Evolutionary conservation across 2,888 invertebrate genomes (phyloP).

Genomic region (Limnephilus marmoratus): DNA sequence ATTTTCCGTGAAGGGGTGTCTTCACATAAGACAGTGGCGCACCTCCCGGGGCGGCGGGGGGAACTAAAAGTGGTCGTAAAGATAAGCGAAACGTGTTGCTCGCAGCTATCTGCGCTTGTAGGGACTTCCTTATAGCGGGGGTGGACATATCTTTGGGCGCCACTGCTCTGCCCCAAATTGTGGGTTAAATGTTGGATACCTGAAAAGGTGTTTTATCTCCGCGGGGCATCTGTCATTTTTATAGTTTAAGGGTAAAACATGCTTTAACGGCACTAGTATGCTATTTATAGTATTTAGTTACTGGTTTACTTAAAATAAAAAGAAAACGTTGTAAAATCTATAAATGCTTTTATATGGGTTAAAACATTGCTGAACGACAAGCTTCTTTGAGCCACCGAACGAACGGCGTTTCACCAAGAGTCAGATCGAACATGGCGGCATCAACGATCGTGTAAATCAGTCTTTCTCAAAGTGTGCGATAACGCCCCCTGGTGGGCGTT

Average conservation of each 20-base stretch:
- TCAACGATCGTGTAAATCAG: too few species aligned
- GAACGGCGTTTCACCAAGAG: too few species aligned
- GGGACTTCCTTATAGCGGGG: conserved; percentile 61
- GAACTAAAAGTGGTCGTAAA: conserved; percentile 64
- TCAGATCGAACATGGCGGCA: too few species aligned
- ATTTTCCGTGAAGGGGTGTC: conserved; percentile 38
- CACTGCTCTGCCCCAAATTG: neutral
- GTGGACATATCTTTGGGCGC: conserved; percentile 33
- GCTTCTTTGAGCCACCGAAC: too few species aligned
- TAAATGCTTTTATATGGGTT: too few species aligned
- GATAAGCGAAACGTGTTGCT: conserved; percentile 64
- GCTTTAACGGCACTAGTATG: neutral
- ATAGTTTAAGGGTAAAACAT: neutral
- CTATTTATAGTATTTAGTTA: too few species aligned
- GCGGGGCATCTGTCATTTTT: neutral
- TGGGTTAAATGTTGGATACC: conserved; percentile 22
- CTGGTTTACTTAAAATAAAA: too few species aligned
- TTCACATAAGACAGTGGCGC: conserved; percentile 41
- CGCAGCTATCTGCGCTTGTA: conserved; percentile 37
- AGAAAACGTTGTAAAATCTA: too few species aligned
- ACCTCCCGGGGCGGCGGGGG: conserved; percentile 31
- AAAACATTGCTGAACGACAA: too few species aligned
- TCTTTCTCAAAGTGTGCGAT: too few species aligned
- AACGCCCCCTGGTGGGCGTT: too few species aligned
- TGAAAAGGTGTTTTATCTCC: conserved; percentile 3